phyloP scores from a whole-genome alignment of 1,140 invertebrate species.

The Alviniconcha marisindica region DNA sequence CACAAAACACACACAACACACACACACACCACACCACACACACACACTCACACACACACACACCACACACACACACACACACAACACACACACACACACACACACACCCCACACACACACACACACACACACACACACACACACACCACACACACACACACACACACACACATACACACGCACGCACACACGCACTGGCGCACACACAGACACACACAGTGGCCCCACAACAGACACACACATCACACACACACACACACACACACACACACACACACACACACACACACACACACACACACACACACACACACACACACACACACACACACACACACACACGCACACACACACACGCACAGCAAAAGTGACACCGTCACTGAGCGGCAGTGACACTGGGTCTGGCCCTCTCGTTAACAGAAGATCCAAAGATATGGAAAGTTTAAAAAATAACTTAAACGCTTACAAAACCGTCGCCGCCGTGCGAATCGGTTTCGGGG shows the following conservation, averaged over 20 bases:
- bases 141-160: not conserved
- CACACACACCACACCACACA: not conserved
- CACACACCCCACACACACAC: not conserved
- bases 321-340: not conserved
- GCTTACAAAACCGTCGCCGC: too few relatives aligned
- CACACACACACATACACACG: not conserved
- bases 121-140: not conserved
- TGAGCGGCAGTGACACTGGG: too few relatives aligned
- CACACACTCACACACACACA: not conserved
- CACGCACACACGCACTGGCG: not conserved
- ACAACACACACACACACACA: not conserved
- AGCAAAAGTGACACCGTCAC: not conserved
- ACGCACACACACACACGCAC: not conserved
- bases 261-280: not conserved
- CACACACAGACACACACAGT: not conserved
- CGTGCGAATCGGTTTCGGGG: too few relatives aligned
- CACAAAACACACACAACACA: not conserved
- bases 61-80: too few relatives aligned
- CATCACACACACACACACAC: too few relatives aligned
- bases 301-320: slow-evolving; percentile 1
- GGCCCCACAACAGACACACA: too few relatives aligned
- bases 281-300: not conserved
- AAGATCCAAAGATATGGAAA: too few relatives aligned
- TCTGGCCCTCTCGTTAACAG: too few relatives aligned
- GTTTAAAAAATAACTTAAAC: too few relatives aligned